Evolutionary conservation across 2,113 vertebrate genomes (phyloP), one percentile per base, ranked within the genome.

Genomic region (Notothenia rossii): DNA sequence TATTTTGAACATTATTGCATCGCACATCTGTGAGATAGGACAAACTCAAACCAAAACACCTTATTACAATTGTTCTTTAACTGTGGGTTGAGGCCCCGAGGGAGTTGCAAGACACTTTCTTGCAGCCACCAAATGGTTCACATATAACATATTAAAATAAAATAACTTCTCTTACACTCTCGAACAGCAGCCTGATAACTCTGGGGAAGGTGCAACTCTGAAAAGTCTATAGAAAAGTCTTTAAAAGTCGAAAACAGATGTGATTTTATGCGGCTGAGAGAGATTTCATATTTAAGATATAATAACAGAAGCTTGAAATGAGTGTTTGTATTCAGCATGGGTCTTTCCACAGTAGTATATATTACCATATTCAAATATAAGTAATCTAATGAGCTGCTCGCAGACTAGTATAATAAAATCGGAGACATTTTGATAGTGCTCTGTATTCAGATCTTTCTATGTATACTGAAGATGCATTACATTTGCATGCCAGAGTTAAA

Each of bases 1-100:
- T 67, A 84, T 85, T 86, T 85, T 49, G 36, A 83, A 77, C 59
- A 25, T 63, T 60, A 67, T 53, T 81, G 55, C 49, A 51, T 50
- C 58, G 3, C 55, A 82, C 72, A 76, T 40, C 45, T 53, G 79
- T 66, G 71, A 85, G 40, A 77, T 10, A 25, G 68, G 68, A 71
- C 54, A 74, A 58, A 71, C 69, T 68, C 43, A 18, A 70, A 62
- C 48, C 63, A 88, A 73, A 79, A 62, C n/a, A 73, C 13, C 81
- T 82, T 70, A 77, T 55, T 60, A 40, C 36, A 40, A 7, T 40
- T 40, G 36, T 2, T 40, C 36, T 40, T 7, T 40, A 40, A 6
- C 36, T 40, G 36, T 40, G 36, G 36, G 7, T 7, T 40, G 36
- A 7, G 36, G 36, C 36, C 36, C 36, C 36, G 36, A 40, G 36